Evolutionary conservation across 2,888 invertebrate species (phyloP), one percentile per base, ranked within the genome.

Genomic region (Epistrophella euchroma): DNA sequence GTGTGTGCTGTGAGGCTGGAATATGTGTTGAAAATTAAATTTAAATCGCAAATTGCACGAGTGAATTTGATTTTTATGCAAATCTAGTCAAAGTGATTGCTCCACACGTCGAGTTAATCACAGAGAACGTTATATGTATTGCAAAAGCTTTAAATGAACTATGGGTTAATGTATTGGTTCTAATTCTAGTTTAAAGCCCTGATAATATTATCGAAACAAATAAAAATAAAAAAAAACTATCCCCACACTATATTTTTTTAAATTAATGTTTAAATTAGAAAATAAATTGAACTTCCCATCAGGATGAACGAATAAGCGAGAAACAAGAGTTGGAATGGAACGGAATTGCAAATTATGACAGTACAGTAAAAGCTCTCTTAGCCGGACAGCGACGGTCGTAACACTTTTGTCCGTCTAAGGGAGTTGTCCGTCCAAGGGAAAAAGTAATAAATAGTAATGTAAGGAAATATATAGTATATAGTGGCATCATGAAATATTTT

Each of bases 21-120:
- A 43, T 71, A 28, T 56, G 71, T 28, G 56, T 37, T 72, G 68
- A 40, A 82, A 77, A 81, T 77, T 82, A 81, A 86, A 86, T 86
- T 74, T 70, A 77, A 80, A 68, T 80, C 68, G 55, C 76, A 72
- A 85, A 76, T 76, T 85, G 76, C 85, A 68, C 52, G n/a, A 62
- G 73, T 35, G 66, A 81, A 86, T 81, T 77, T 77, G 81, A 86
- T 86, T 86, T 82, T 70, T 62, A 86, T 86, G 81, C 82, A 86
- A 81, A 86, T 81, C 56, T 32, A 37, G 55, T 60, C 71, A 62
- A 68, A 55, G 72, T 71, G 76, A 56, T 79, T 74, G 25, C 37
- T 15, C 11, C 25, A 66, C 47, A 28, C 15, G n/a, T 9, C 17
- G 19, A 35, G 35, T 6, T 35, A 9, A n/a, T n/a, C 13, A 17